These are phyloP conservation scores for Tipula lateralis DNA, from an alignment of 2,888 invertebrate species.

Conservation along the genomic window DNA sequence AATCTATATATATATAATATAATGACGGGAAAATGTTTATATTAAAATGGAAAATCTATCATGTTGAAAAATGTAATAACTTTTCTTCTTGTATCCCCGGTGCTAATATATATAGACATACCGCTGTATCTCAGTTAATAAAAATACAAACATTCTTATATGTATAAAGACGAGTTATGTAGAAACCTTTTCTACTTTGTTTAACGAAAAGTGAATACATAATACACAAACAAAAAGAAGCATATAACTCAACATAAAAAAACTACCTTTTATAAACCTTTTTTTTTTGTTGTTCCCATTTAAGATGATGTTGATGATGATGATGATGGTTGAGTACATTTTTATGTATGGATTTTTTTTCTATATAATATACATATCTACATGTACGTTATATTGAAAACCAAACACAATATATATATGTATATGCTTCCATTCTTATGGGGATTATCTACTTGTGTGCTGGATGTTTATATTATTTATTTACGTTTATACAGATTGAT, in stretches of 20 bases:
- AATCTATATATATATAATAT: not conserved
- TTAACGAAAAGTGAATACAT: conserved; percentile 11
- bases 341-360: conserved; percentile 24
- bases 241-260: conserved; percentile 15
- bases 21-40: not conserved
- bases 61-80: not conserved
- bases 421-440: not conserved
- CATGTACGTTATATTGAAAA: not conserved
- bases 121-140: not conserved
- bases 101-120: not conserved
- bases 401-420: not conserved
- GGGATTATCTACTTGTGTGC: not conserved
- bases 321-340: conserved; percentile 24
- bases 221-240: not conserved
- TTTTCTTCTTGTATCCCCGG: not conserved
- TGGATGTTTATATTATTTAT: conserved; percentile 1
- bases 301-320: not conserved
- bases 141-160: not conserved
- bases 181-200: not conserved
- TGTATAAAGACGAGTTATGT: not conserved
- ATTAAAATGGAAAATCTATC: not conserved
- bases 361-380: not conserved
- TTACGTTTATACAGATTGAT: not conserved
- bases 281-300: not conserved
- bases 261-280: conserved; percentile 19